These are phyloP conservation scores for Ormyrus thymus DNA, from an alignment of 2,888 invertebrate species.

Conservation along the genomic window DNA sequence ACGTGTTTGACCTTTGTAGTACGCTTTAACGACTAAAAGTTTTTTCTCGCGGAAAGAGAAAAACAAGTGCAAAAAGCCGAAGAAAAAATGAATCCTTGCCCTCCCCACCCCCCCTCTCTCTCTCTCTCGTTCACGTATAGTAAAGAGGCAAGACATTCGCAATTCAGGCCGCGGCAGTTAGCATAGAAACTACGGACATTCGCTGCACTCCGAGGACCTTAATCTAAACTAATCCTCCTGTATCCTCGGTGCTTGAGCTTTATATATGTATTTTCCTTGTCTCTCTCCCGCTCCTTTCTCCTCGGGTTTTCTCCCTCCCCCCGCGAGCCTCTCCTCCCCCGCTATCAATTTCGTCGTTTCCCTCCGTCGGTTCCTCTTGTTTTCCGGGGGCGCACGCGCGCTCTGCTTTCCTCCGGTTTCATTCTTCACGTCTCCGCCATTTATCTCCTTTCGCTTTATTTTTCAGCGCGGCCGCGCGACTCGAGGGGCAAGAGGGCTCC, in stretches of 20 bases:
- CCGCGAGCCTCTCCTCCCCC: neutral
- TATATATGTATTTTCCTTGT: slow-evolving; percentile 41
- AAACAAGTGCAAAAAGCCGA: neutral
- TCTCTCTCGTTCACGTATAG: neutral
- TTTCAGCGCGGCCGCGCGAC: slow-evolving; percentile 26
- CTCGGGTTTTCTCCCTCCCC: slow-evolving; percentile 1
- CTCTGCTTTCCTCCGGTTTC: slow-evolving; percentile 34
- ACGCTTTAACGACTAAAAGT: neutral
- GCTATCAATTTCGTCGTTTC: slow-evolving; percentile 44
- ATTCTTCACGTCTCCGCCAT: slow-evolving; percentile 44
- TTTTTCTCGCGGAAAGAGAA: neutral
- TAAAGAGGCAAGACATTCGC: slow-evolving; percentile 51
- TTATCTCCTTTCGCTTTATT: slow-evolving; percentile 49
- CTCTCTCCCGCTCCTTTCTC: slow-evolving; percentile 4
- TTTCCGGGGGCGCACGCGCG: neutral
- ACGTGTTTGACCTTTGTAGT: slow-evolving; percentile 35
- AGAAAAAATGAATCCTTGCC: neutral
- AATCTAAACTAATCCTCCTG: slow-evolving; percentile 70
- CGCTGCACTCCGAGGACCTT: slow-evolving; percentile 63
- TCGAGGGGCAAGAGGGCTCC: neutral
- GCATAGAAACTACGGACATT: slow-evolving; percentile 68
- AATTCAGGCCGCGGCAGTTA: slow-evolving; percentile 64
- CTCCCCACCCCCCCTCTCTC: neutral
- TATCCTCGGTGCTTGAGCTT: slow-evolving; percentile 63
- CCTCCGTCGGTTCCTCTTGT: neutral